Conservation (phyloP, 1,140 invertebrate species). For the Oncopodura yosiiana region DNA sequence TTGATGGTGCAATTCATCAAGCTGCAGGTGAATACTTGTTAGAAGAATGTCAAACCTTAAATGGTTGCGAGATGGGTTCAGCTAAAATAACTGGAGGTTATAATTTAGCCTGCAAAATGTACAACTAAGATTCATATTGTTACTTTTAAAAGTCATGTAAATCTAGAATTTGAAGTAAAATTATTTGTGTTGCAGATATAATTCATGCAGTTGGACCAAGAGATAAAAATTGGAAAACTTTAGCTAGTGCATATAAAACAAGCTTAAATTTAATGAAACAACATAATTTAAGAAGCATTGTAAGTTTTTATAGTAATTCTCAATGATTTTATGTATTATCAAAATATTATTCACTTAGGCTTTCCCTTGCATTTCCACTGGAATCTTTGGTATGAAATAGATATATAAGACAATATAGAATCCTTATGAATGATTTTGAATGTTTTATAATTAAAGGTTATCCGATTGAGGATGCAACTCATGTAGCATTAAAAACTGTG, state of each 20-base stretch:
- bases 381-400: conserved; percentile 39
- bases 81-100: conserved; percentile 73
- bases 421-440: too few relatives aligned
- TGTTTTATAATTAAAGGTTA: conserved; percentile 47
- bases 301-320: conserved; percentile 38
- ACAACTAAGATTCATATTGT: conserved; percentile 13
- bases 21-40: conserved; percentile 58
- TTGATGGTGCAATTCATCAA: conserved; percentile 71
- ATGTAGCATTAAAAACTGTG: conserved; percentile 58
- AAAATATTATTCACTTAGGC: conserved; percentile 37
- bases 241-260: conserved; percentile 39
- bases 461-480: conserved; percentile 60
- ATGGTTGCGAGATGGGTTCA: conserved; percentile 64
- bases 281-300: conserved; percentile 39
- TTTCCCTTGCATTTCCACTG: conserved; percentile 47
- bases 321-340: conserved; percentile 40
- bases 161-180: not conserved
- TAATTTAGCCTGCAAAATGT: conserved; percentile 58
- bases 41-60: conserved; percentile 59
- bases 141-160: not conserved
- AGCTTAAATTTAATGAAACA: conserved; percentile 39
- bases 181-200: conserved; percentile 38
- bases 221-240: conserved; percentile 38
- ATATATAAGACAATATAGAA: too few relatives aligned
- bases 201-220: conserved; percentile 45